These are phyloP conservation scores for Diorhabda carinulata DNA, from an alignment of 1,140 invertebrate species.

Conservation along the genomic window DNA sequence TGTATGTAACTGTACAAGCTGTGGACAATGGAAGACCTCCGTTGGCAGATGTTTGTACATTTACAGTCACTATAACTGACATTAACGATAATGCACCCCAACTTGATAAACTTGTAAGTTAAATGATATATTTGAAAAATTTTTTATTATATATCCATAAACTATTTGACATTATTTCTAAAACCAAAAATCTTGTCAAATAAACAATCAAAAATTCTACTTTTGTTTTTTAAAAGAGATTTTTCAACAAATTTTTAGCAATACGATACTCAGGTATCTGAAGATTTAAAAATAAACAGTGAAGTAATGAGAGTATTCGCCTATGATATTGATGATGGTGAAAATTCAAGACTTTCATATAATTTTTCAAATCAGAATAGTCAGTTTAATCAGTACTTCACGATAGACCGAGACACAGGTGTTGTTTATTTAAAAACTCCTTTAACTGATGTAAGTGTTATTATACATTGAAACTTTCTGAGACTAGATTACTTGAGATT, in stretches of 20 bases:
- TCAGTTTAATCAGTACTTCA: conserved; percentile 68
- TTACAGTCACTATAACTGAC: conserved; percentile 81
- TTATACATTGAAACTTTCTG: neutral
- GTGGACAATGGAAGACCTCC: conserved; percentile 81
- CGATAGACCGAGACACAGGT: conserved; percentile 71
- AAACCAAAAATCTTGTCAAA: too few relatives aligned
- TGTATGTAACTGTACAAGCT: conserved; percentile 74
- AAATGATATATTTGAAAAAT: neutral
- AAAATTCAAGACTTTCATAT: conserved; percentile 72
- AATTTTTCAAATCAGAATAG: conserved; percentile 28
- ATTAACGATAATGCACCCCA: conserved; percentile 84
- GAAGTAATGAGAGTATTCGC: conserved; percentile 85
- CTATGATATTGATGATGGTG: conserved; percentile 82
- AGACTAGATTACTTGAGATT: conserved; percentile 11
- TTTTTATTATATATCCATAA: too few relatives aligned
- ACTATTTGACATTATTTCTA: too few relatives aligned
- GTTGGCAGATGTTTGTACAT: conserved; percentile 81
- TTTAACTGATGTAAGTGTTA: conserved; percentile 27
- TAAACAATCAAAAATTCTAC: conserved; percentile 2
- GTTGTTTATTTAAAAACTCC: conserved; percentile 71
- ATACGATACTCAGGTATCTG: conserved; percentile 70
- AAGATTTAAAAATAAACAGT: conserved; percentile 62
- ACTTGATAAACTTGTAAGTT: conserved; percentile 71
- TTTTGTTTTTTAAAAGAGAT: conserved; percentile 28
- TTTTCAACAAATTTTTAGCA: conserved; percentile 52